Evolutionary conservation across 2,113 vertebrate species (phyloP).

Genomic region (Dinomys branickii): DNA sequence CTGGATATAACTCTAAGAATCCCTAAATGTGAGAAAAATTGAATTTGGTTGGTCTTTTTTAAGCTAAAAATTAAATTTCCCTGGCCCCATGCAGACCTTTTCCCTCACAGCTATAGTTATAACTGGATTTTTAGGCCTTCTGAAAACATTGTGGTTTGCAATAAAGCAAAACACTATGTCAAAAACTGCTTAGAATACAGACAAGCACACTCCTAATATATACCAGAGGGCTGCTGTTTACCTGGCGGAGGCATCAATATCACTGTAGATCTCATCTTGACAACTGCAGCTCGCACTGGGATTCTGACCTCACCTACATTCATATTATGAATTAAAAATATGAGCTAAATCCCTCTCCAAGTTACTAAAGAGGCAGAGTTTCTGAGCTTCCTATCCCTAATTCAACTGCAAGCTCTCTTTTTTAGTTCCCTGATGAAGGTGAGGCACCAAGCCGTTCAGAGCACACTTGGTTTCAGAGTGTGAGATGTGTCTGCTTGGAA

Average conservation of each 20-base stretch:
- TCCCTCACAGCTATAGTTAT: constrained; percentile 74
- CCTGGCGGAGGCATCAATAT: neutral
- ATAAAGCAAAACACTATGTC: constrained; percentile 79
- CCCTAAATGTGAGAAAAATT: constrained; percentile 79
- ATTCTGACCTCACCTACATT: neutral
- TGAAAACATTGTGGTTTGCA: constrained; percentile 74
- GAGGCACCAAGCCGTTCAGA: constrained; percentile 49
- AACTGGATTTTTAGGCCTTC: constrained; percentile 83
- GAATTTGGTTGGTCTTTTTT: constrained; percentile 76
- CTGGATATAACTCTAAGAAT: constrained; percentile 76
- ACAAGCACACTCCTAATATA: constrained; percentile 49
- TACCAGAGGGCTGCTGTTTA: neutral
- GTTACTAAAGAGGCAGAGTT: neutral
- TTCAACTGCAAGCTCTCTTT: neutral
- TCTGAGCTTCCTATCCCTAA: neutral
- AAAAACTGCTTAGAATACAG: constrained; percentile 81
- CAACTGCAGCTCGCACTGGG: constrained; percentile 42
- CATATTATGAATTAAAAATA: constrained; percentile 2
- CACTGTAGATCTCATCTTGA: constrained; percentile 21
- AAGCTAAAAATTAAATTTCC: constrained; percentile 80
- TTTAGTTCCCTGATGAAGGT: neutral
- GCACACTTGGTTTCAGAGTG: constrained; percentile 32
- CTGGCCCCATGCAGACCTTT: constrained; percentile 77
- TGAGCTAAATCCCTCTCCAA: neutral
- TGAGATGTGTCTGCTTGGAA: neutral